Evolutionary conservation across 1,140 invertebrate species (phyloP).

Genomic region (Achroia grisella): DNA sequence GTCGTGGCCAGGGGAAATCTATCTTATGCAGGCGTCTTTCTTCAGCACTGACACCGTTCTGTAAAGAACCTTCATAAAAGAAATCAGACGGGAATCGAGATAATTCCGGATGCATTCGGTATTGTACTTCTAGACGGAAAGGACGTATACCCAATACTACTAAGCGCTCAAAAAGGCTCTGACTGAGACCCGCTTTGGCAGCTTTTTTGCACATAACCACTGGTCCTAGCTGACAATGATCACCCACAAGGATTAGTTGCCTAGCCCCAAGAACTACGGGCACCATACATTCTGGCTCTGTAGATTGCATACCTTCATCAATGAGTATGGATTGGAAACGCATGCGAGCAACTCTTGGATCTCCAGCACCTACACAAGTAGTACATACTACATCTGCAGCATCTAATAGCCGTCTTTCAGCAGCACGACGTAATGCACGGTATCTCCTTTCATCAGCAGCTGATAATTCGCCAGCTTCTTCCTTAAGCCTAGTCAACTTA

Average conservation of each 20-base stretch:
- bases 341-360: conserved; percentile 91
- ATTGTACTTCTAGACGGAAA: conserved; percentile 97
- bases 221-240: conserved; percentile 98
- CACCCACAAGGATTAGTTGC: conserved; percentile 96
- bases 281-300: conserved; percentile 99
- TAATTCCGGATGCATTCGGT: conserved; percentile 98
- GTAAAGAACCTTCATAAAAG: conserved; percentile 98
- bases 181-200: conserved; percentile 95
- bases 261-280: conserved; percentile 98
- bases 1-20: conserved; percentile 98
- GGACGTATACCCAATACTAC: conserved; percentile 97
- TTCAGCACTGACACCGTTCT: conserved; percentile 98
- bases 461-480: conserved; percentile 97
- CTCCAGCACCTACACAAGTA: conserved; percentile 98
- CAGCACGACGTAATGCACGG: conserved; percentile 90
- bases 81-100: conserved; percentile 99
- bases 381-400: conserved; percentile 99
- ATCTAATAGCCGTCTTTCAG: conserved; percentile 94
- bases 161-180: conserved; percentile 97
- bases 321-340: conserved; percentile 98
- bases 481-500: conserved; percentile 97
- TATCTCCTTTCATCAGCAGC: conserved; percentile 96
- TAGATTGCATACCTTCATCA: conserved; percentile 98
- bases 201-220: conserved; percentile 99
- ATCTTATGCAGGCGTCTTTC: conserved; percentile 92